A percentile compares a stretch with the other conserved stretches of the same genome.
Conservation (phyloP, 2,888 invertebrate species). For the Lamellibrachia columna region DNA sequence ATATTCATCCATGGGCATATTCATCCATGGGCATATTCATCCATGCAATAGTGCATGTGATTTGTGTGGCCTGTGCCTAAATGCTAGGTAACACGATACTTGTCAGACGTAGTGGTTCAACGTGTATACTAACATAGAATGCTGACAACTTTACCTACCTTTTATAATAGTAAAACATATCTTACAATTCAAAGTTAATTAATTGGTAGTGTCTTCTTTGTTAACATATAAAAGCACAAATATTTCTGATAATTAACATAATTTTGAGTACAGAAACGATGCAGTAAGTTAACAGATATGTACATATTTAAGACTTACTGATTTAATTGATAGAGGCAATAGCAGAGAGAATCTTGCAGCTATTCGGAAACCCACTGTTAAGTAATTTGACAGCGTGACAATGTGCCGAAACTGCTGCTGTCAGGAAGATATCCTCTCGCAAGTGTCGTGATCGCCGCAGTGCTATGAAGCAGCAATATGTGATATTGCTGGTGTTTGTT, state of each 20-base stretch:
- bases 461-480: not conserved
- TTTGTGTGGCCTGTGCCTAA: not conserved
- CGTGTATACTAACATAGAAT: constrained; percentile 11
- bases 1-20: too few relatives aligned
- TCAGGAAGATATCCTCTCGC: not conserved
- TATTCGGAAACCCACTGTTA: not conserved
- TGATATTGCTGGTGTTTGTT: constrained; percentile 7
- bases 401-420: not conserved
- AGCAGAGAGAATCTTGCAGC: not conserved
- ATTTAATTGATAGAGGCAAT: not conserved
- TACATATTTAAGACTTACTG: not conserved
- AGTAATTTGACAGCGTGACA: not conserved
- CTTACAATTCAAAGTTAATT: not conserved
- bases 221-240: not conserved
- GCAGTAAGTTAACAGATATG: not conserved
- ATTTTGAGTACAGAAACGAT: not conserved
- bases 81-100: not conserved
- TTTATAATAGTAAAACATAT: not conserved
- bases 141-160: not conserved
- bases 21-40: not conserved
- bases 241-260: not conserved
- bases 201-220: not conserved
- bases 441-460: not conserved
- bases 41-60: not conserved
- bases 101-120: not conserved